phyloP scores from a whole-genome alignment of 2,888 invertebrate species.

The Argynnis bischoffii region DNA sequence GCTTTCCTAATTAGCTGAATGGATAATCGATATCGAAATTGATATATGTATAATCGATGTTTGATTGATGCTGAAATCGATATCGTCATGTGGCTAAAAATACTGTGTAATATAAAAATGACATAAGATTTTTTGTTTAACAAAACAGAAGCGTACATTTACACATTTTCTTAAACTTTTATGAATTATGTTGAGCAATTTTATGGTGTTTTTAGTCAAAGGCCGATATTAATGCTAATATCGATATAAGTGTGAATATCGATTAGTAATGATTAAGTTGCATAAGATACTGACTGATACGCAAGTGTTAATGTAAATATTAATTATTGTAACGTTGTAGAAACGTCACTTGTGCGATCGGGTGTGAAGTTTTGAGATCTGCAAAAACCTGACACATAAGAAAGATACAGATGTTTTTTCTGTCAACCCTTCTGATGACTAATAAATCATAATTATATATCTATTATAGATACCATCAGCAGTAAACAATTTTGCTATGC shows the following conservation, averaged over 20 bases:
- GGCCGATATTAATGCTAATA: conserved; percentile 1
- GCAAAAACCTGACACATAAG: conserved; percentile 10
- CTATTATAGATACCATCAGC: neutral
- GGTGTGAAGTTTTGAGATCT: conserved; percentile 23
- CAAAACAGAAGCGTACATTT: neutral
- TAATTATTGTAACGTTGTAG: conserved; percentile 52
- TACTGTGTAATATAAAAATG: neutral
- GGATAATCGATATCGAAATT: conserved; percentile 17
- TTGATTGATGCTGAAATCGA: conserved; percentile 1
- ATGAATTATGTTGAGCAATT: neutral
- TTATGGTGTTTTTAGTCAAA: neutral
- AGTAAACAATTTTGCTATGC: neutral
- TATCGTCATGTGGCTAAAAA: conserved; percentile 12
- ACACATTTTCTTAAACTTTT: neutral
- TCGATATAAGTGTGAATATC: conserved; percentile 34
- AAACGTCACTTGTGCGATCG: conserved; percentile 40
- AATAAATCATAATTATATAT: neutral
- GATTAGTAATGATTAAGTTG: conserved; percentile 47
- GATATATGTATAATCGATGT: conserved; percentile 21
- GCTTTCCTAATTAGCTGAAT: conserved; percentile 49
- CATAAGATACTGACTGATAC: conserved; percentile 72
- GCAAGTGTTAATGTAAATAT: conserved; percentile 80
- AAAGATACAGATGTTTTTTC: conserved; percentile 18
- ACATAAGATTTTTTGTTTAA: neutral
- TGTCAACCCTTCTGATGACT: conserved; percentile 6